phyloP scores from a whole-genome alignment of 92 coral and sea anemone genomes.

The Zoanthus sansibaricus region DNA sequence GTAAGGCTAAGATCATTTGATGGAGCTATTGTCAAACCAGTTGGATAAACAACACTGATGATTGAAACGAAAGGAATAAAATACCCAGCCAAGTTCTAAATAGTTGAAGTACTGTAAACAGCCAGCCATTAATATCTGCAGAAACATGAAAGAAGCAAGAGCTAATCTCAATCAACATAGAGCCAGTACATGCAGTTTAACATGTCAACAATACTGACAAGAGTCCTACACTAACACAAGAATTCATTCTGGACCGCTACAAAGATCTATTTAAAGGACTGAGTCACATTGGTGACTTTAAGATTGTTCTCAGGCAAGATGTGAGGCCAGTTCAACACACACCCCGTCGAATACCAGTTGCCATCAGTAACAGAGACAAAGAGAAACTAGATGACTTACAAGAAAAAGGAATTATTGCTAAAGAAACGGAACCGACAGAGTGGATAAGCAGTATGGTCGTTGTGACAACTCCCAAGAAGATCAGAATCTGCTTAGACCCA shows the following conservation, averaged over 20 bases:
- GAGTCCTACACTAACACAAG: neutral
- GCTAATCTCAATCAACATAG: too few species aligned
- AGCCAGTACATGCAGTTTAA: too few species aligned
- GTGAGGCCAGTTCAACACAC: conserved; percentile 2
- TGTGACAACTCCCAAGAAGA: conserved; percentile 30
- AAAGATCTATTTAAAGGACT: conserved; percentile 39
- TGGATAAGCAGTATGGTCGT: neutral
- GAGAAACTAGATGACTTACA: conserved; percentile 31
- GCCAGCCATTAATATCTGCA: too few species aligned
- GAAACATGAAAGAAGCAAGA: too few species aligned
- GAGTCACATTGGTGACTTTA: conserved; percentile 26
- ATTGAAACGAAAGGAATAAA: too few species aligned
- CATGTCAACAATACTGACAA: too few species aligned
- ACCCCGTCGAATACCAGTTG: conserved; percentile 13
- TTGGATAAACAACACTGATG: too few species aligned
- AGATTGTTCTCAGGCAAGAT: conserved; percentile 15
- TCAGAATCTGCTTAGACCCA: conserved; percentile 44
- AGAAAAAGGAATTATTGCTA: neutral
- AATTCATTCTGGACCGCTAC: conserved; percentile 27
- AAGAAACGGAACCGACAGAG: neutral
- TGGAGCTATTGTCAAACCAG: too few species aligned
- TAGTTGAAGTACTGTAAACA: too few species aligned
- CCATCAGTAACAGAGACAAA: conserved; percentile 24
- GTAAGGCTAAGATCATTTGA: too few species aligned
- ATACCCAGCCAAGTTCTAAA: too few species aligned